phyloP scores from a whole-genome alignment of 23 tunicate genomes.

The Styela plicata region DNA sequence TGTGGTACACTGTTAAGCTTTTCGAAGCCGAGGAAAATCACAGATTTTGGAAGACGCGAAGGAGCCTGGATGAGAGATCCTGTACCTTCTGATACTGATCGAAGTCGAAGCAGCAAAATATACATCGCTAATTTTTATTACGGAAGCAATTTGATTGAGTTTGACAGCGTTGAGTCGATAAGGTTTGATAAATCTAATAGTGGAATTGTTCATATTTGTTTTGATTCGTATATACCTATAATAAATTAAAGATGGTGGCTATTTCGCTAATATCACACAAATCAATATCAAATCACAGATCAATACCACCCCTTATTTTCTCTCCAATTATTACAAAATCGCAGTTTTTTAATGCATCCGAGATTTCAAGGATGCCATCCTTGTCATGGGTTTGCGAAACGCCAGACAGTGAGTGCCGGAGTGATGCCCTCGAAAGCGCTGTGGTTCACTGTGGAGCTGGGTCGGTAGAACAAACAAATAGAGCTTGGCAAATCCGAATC shows the following conservation, averaged over 20 bases:
- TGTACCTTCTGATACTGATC: background rate
- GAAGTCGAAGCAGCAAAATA: constrained; percentile 30
- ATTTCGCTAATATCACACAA: background rate
- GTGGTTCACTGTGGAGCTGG: no score
- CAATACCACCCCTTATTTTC: no score
- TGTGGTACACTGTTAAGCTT: constrained; percentile 73
- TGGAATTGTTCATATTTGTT: background rate
- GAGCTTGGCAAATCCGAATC: no score
- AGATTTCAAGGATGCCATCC: no score
- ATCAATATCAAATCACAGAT: no score
- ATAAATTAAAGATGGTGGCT: background rate
- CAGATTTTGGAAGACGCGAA: constrained; percentile 72
- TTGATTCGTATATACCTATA: background rate
- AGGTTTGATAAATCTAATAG: constrained; percentile 35
- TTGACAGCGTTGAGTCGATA: constrained; percentile 40
- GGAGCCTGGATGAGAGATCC: constrained; percentile 92
- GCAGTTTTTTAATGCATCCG: no score
- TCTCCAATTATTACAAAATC: no score
- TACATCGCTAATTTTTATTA: constrained; percentile 91
- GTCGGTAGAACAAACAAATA: no score
- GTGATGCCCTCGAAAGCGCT: no score
- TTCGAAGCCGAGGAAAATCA: constrained; percentile 48
- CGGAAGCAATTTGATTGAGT: constrained; percentile 84
- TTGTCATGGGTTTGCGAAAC: no score
- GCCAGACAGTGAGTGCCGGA: no score